Evolutionary conservation across 2,888 invertebrate species (phyloP).

Genomic region (Sinelater perroti): DNA sequence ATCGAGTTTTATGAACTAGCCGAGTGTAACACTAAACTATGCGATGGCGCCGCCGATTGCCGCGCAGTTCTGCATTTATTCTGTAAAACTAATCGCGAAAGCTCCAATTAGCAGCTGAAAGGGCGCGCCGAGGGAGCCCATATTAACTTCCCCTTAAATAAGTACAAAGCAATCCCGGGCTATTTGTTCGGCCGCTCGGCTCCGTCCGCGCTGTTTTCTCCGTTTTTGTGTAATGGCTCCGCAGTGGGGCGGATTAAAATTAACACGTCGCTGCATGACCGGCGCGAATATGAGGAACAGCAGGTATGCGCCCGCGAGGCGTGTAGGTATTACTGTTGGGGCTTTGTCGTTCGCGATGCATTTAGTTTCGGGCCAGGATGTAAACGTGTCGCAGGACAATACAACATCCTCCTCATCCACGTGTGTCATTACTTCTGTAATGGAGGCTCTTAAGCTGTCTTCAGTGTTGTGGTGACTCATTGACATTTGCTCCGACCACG

Average conservation of each 20-base stretch:
- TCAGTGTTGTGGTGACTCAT: no score
- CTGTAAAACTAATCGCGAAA: conserved; percentile 11
- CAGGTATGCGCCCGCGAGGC: neutral
- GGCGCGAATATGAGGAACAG: conserved; percentile 4
- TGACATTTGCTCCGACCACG: no score
- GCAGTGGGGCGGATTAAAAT: conserved; percentile 17
- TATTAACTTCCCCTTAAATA: conserved; percentile 24
- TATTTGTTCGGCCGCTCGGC: conserved; percentile 20
- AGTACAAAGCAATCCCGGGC: conserved; percentile 26
- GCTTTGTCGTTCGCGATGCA: no score
- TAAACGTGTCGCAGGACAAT: no score
- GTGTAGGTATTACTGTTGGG: no score
- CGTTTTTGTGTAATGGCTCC: conserved; percentile 24
- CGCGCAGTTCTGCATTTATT: conserved; percentile 4
- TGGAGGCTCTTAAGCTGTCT: no score
- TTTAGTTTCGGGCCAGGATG: no score
- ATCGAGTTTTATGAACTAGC: neutral
- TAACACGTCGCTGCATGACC: conserved; percentile 19
- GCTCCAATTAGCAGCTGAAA: conserved; percentile 18
- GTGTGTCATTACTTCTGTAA: neutral
- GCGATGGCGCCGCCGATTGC: neutral
- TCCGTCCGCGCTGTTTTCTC: conserved; percentile 11
- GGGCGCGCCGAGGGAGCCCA: conserved; percentile 20
- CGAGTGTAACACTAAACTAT: neutral
- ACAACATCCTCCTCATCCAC: no score